Evolutionary conservation across 92 coral and sea anemone species (phyloP), one percentile per base, ranked within the genome.

Genomic region (Parazoanthus atlanticus): DNA sequence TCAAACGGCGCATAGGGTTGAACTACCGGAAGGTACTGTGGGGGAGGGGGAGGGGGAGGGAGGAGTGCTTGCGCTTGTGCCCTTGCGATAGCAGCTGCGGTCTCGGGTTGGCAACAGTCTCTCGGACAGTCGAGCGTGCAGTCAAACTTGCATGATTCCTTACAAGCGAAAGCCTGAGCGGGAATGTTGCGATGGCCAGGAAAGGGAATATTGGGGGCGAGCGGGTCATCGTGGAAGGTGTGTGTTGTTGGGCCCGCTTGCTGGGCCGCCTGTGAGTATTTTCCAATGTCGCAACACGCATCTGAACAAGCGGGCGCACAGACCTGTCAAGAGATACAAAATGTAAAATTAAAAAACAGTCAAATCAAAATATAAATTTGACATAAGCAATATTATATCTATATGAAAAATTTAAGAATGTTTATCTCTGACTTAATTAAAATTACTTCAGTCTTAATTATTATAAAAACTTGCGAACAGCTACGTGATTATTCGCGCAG

Each of bases 241-340:
- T 83, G 86, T 6, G 33, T 54, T 7, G 77, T 41, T 34, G 86
- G 86, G n/a, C 66, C 40, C 0, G 76, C n/a, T 8, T 29, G 9
- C 72, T 80, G 84, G 31, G 70, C 84, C 8, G 56, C 46, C 86
- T 69, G 88, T 34, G 92, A 80, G 85, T 73, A 94, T 71, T 89
- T 91, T 2, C 96, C 96, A 81, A 86, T 93, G 1, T 92, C 74
- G 84, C 99, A 97, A 74, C 99, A 97, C 2, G 73, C 90, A 56
- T 95, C 98, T 17, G 91, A 88, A 66, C 99, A 97, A 38, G 96
- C 90, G 52, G 99, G 99, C 15, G 99, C 97, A 81, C 99, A 97
- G 6, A 90, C 94, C 98, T 94, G 47, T 29, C 41, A 88, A n/a
- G 5, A 36, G 29, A n/a, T 10, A 46, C 49, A 75, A 43, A n/a